phyloP scores from a whole-genome alignment of 2,113 vertebrate species.

The Ageneiosus marmoratus region DNA sequence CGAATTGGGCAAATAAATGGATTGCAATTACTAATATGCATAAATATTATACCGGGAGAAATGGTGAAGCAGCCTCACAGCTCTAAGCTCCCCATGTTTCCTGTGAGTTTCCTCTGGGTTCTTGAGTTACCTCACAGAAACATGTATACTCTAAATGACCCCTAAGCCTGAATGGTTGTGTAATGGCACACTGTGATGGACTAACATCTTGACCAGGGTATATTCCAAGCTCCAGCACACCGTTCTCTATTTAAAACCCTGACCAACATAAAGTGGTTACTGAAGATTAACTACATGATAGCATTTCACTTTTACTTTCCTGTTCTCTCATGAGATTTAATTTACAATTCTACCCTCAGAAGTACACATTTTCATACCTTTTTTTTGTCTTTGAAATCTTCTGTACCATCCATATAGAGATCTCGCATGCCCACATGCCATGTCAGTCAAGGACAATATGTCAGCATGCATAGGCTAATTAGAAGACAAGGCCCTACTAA shows the following conservation, averaged over 20 bases:
- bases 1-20: constrained; percentile 34
- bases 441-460: constrained; percentile 32
- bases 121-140: not conserved
- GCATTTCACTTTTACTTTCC: not conserved
- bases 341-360: not conserved
- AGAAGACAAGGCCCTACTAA: constrained; percentile 15
- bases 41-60: not conserved
- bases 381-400: not conserved
- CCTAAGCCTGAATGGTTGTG: not conserved
- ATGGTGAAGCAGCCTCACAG: not conserved
- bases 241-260: not conserved
- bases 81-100: not conserved
- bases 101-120: not conserved
- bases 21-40: constrained; percentile 28
- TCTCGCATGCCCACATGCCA: not conserved
- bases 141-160: not conserved
- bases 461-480: not conserved
- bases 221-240: not conserved
- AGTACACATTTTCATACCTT: not conserved
- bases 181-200: not conserved
- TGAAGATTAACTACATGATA: not conserved
- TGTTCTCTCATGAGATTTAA: not conserved
- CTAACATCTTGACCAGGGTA: not conserved
- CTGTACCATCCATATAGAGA: not conserved
- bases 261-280: not conserved